Percentiles rank a stretch among this genome's conserved stretches.
Evolutionary conservation across 2,797 vertebrate species (phyloP).

Genomic region (Pangasius djambal): DNA sequence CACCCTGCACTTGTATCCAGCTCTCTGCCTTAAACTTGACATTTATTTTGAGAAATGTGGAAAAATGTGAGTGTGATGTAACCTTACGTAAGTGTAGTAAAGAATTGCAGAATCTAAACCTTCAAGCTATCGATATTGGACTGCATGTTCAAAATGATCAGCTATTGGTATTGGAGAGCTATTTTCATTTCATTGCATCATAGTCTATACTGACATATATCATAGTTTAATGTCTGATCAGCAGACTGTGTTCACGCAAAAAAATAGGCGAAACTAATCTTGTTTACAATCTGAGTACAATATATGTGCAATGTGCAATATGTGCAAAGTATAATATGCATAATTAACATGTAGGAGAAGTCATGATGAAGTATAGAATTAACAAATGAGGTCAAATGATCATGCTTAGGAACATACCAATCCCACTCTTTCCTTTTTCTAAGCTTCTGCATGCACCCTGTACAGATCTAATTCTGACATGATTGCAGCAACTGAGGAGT

Average conservation of each 20-base stretch:
- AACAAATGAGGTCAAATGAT: not conserved
- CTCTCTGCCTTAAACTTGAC: not conserved
- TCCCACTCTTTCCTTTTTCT: not conserved
- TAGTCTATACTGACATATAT: not conserved
- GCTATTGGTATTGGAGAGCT: not conserved
- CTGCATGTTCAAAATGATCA: not conserved
- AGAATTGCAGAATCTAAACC: not conserved
- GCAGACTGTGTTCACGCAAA: not conserved
- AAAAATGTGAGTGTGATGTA: not conserved
- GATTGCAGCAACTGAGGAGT: not conserved
- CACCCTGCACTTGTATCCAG: not conserved
- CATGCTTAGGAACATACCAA: not conserved
- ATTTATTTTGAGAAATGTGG: not conserved
- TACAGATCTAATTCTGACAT: not conserved
- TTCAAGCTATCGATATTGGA: not conserved
- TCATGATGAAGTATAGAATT: not conserved
- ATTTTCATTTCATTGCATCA: slow-evolving; percentile 8
- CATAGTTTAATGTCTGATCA: too few species aligned
- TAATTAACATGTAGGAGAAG: not conserved
- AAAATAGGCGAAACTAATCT: not conserved
- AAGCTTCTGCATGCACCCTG: not conserved
- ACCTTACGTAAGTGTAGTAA: not conserved
- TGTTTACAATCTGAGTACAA: not conserved
- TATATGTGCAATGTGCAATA: too few species aligned
- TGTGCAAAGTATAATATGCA: too few species aligned